Evolutionary conservation across 1,140 invertebrate genomes (phyloP), one percentile per base, ranked within the genome.

Genomic region (Scaptomyza pallida): DNA sequence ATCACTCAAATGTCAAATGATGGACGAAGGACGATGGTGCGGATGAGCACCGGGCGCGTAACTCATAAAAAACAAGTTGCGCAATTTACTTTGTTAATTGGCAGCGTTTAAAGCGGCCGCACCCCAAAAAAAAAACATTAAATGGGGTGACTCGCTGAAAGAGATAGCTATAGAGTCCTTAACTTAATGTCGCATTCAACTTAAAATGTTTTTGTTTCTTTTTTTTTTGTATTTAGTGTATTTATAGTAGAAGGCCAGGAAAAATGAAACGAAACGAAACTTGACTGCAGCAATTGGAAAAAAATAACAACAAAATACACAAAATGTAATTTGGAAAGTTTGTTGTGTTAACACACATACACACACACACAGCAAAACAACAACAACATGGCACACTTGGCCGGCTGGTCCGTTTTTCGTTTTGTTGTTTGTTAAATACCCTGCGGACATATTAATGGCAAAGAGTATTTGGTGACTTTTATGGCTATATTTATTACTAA

Each of bases 321-420:
- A 72, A 76, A 69, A 80, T 74, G 73, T 69, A 77, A 86, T 85
- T 85, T 86, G 57, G 63, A 76, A 77, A 80, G 63, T 86, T 80
- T 83, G 67, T 65, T 65, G 69, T 72, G 54, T 51, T 54, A 85
- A 78, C 75, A 78, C 70, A 63, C 33, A 51, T 12, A 57, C n/a
- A n/a, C n/a, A 43, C 19, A 30, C 9, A 48, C n/a, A 23, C 19
- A 47, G 4, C n/a, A 23, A 19, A 54, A 16, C 6, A 5, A 45
- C 23, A 13, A 16, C 44, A 30, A 40, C 52, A 55, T 10, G n/a
- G 41, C 52, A 67, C 44, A 30, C 45, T 74, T 59, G 63, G 50
- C 64, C 78, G 72, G 30, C 47, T 59, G 48, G 41, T 48, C 63
- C 50, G 12, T 50, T 57, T 59, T 59, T 19, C 10, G 3, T 23